Percentiles rank a stretch among this genome's conserved stretches.
These are phyloP conservation scores for Tricholaema leucomelas DNA, from an alignment of 2,113 vertebrate species.

Conservation along the genomic window DNA sequence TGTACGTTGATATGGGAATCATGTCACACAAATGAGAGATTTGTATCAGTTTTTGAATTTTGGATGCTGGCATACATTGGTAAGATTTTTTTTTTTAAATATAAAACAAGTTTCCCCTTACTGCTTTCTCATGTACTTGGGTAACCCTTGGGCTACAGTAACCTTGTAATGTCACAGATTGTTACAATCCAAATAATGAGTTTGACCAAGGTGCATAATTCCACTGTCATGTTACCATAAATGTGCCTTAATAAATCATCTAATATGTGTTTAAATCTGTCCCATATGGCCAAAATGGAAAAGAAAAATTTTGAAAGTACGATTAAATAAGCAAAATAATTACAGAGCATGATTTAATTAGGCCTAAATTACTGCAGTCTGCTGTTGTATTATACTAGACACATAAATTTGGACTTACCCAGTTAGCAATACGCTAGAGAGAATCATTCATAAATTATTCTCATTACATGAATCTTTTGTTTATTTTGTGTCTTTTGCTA, in stretches of 20 bases:
- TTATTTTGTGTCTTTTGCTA: not conserved
- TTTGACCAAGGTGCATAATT: constrained; percentile 22
- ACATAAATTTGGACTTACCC: not conserved
- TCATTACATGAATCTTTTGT: not conserved
- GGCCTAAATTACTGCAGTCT: not conserved
- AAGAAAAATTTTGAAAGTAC: not conserved
- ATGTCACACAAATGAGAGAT: not conserved
- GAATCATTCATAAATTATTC: not conserved
- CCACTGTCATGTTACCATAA: not conserved
- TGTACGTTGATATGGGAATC: not conserved
- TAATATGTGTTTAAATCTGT: not conserved
- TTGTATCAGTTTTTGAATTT: not conserved
- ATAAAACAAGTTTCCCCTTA: not conserved
- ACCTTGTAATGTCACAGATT: not conserved
- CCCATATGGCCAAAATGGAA: not conserved
- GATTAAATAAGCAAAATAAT: not conserved
- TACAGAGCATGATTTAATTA: not conserved
- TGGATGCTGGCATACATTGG: not conserved
- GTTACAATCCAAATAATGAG: not conserved
- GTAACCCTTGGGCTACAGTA: not conserved
- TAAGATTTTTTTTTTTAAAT: not conserved
- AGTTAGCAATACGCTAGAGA: not conserved
- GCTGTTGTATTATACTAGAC: not conserved
- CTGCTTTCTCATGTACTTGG: not conserved
- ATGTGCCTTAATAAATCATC: constrained; percentile 14